Evolutionary conservation across 2,797 vertebrate genomes (phyloP).

Genomic region (Myiotriccus ornatus): DNA sequence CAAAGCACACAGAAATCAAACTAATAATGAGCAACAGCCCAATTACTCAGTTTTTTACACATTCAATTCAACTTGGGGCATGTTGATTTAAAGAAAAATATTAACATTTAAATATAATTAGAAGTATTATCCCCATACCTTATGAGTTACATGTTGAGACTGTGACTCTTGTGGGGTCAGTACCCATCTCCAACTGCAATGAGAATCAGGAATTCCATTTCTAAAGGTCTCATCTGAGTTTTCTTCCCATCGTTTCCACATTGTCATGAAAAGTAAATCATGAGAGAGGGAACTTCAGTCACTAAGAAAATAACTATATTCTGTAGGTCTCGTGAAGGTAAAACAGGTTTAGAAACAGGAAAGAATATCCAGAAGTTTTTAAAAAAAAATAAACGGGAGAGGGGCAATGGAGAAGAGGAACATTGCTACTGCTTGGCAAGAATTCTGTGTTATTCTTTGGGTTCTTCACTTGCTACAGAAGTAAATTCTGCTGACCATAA

Average conservation of each 20-base stretch:
- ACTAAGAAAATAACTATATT: not conserved
- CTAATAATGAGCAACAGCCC: not conserved
- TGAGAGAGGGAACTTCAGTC: not conserved
- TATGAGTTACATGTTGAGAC: not conserved
- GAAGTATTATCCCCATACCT: not conserved
- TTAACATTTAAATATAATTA: not conserved
- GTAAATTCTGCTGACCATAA: not conserved
- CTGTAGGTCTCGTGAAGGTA: not conserved
- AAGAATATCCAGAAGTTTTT: not conserved
- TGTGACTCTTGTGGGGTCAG: not conserved
- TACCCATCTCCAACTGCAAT: not conserved
- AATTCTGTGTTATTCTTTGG: not conserved
- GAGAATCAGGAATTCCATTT: not conserved
- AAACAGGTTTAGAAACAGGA: constrained; percentile 29
- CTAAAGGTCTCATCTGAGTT: not conserved
- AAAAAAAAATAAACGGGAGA: not conserved
- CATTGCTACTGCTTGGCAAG: not conserved
- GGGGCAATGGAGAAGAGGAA: not conserved
- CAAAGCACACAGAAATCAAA: not conserved
- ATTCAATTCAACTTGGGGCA: not conserved
- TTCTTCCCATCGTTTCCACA: not conserved
- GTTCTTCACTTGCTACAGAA: not conserved
- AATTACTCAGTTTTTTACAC: not conserved
- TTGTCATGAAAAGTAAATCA: not conserved
- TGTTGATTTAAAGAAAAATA: not conserved